These are phyloP conservation scores for Anableps anableps DNA, from an alignment of 2,797 vertebrate species.

Conservation along the genomic window DNA sequence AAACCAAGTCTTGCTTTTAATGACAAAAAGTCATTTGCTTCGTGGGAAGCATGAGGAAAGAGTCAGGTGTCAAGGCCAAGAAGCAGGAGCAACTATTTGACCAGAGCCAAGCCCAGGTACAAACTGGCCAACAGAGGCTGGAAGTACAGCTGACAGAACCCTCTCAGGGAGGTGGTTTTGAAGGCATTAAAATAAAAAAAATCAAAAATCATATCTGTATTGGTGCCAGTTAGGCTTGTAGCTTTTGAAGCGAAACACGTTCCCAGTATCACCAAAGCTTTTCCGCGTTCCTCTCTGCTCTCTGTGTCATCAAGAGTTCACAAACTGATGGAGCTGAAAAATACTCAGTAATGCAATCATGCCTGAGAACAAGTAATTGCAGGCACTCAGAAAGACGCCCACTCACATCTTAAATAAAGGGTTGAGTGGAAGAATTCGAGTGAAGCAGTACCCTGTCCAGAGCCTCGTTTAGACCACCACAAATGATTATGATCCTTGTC, in stretches of 20 bases:
- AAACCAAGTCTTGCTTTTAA: constrained; percentile 26
- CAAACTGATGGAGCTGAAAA: constrained; percentile 24
- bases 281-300: constrained; percentile 36
- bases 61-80: constrained; percentile 63
- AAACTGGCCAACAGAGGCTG: constrained; percentile 38
- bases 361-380: constrained; percentile 45
- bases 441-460: not conserved
- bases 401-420: constrained; percentile 45
- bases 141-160: constrained; percentile 42
- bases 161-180: not conserved
- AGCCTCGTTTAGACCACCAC: not conserved
- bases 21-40: constrained; percentile 41
- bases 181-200: not conserved
- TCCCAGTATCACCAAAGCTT: constrained; percentile 11
- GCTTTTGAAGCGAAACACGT: not conserved
- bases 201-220: not conserved
- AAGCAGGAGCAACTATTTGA: constrained; percentile 64
- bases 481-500: no score
- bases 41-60: constrained; percentile 55
- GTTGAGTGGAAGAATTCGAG: constrained; percentile 19
- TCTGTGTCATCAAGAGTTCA: constrained; percentile 27
- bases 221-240: not conserved
- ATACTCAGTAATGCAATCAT: constrained; percentile 59
- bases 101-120: constrained; percentile 21
- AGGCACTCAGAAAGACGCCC: constrained; percentile 59